These are phyloP conservation scores for Anguilla obscura DNA, from an alignment of 2,797 vertebrate species.

Conservation along the genomic window DNA sequence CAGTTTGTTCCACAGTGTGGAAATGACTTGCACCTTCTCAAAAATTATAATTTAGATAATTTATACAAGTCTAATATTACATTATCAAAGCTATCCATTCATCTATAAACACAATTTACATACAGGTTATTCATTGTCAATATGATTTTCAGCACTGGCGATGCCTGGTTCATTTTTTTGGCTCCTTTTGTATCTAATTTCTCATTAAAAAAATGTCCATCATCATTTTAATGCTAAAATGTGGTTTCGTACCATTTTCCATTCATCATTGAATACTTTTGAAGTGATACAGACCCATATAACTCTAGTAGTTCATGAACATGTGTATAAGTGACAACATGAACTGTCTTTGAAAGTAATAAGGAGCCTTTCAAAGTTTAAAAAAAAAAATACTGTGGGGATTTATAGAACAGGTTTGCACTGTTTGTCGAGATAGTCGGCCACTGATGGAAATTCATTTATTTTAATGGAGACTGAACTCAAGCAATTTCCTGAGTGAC, in stretches of 20 bases:
- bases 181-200: not conserved
- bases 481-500: conserved; percentile 27
- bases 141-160: not conserved
- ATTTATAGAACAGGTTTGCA: not conserved
- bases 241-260: not conserved
- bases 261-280: not conserved
- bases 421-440: not conserved
- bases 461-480: not conserved
- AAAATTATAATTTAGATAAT: not conserved
- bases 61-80: not conserved
- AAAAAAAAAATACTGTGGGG: not conserved
- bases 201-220: not conserved
- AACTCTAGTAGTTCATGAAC: not conserved
- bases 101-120: not conserved
- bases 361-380: not conserved
- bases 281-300: not conserved
- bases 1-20: not conserved
- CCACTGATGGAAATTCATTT: not conserved
- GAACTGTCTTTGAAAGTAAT: not conserved
- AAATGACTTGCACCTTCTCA: not conserved
- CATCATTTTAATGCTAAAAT: not conserved
- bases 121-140: not conserved
- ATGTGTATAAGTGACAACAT: too few relatives aligned
- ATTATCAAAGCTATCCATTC: not conserved
- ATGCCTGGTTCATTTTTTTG: not conserved